Evolutionary conservation across 2,888 invertebrate species (phyloP), one percentile per base, ranked within the genome.

Genomic region (Xanthia icteritia): DNA sequence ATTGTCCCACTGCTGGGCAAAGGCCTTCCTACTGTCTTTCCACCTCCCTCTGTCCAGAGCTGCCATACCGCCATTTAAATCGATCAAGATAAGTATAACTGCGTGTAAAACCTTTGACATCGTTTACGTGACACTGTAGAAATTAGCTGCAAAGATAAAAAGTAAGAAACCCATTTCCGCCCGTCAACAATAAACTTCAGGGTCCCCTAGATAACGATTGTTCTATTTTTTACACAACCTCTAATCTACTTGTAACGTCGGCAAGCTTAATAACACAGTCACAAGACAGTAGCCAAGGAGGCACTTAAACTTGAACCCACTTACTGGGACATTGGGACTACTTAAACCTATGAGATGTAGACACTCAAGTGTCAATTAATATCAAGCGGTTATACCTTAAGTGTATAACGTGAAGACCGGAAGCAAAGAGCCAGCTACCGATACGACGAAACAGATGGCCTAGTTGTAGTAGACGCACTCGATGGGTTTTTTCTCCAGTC

Each of bases 291-390:
- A 80, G 60, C 58, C 63, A 66, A 77, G 36, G 20, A 71, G 54
- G n/a, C 45, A 63, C 73, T 75, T 56, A 64, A 76, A 51, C 42
- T 71, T 73, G 73, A 66, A 78, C 78, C 42, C 65, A 77, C 65
- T 75, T 64, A 73, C 15, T 69, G 51, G 13, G 36, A 48, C 71
- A 63, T 65, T 48, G 54, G 13, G 51, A 36, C 51, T 31, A 81
- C 81, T 75, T 73, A 36, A 39, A 74, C 48, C 69, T 51, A 42
- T 27, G 36, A 39, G 45, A 68, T 67, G 51, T 51, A 51, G 6
- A 51, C 56, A 54, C 54, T 80, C 56, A 65, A 83, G 71, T 69
- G 51, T 45, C 42, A 56, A 67, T 58, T 36, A 65, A 45, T 48
- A 63, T 68, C 54, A 31, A 72, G 45, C 51, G 15, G 42, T 58